Evolutionary conservation across 2,888 invertebrate species (phyloP).

Genomic region (Polyploca ridens): DNA sequence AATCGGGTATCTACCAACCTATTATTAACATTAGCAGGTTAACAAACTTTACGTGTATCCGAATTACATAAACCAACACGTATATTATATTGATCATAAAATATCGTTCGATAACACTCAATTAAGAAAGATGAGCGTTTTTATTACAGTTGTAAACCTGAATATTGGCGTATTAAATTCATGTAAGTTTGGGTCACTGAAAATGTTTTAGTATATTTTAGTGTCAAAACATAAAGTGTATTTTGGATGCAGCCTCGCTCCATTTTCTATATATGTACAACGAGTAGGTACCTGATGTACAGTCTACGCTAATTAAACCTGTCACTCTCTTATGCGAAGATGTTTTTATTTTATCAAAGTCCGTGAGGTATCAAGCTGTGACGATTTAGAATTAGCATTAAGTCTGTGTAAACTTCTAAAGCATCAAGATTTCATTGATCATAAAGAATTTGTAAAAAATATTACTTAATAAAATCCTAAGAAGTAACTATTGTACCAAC

Average conservation of each 20-base stretch:
- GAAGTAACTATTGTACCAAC: no score
- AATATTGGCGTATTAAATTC: constrained; percentile 54
- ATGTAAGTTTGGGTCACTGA: constrained; percentile 45
- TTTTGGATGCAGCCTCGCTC: constrained; percentile 59
- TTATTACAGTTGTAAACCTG: constrained; percentile 53
- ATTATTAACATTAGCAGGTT: constrained; percentile 9
- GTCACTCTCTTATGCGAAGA: background rate
- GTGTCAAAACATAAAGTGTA: constrained; percentile 55
- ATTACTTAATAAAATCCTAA: no score
- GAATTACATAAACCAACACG: constrained; percentile 10
- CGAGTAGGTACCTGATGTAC: constrained; percentile 6
- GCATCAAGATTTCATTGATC: no score
- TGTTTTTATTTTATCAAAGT: background rate
- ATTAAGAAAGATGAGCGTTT: constrained; percentile 30
- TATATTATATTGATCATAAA: constrained; percentile 21
- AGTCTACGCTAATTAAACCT: background rate
- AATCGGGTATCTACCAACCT: background rate
- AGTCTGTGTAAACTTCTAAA: no score
- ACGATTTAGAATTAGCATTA: background rate
- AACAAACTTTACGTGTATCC: constrained; percentile 9
- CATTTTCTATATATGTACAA: constrained; percentile 43
- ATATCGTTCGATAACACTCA: constrained; percentile 29
- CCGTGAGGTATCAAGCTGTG: background rate
- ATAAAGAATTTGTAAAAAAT: no score
- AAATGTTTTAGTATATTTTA: constrained; percentile 61